Evolutionary conservation across 2,888 invertebrate species (phyloP).

Genomic region (Mythimna impura): DNA sequence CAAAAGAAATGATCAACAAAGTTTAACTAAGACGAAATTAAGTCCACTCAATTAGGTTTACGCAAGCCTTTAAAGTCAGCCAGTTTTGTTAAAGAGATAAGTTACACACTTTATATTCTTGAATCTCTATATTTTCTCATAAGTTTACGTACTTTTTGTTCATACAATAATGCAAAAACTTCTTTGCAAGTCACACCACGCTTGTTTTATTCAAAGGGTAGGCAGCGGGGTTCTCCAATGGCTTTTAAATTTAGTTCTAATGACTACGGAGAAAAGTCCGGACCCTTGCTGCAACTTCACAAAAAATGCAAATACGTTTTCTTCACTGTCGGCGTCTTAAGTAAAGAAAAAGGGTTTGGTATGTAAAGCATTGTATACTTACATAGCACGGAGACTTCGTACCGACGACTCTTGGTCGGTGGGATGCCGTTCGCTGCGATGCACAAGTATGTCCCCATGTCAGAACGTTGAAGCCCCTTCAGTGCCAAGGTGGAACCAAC

Average conservation of each 20-base stretch:
- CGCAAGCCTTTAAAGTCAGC: slow-evolving; percentile 64
- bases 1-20: slow-evolving; percentile 69
- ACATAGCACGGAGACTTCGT: slow-evolving; percentile 95
- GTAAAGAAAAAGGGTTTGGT: slow-evolving; percentile 4
- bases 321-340: neutral
- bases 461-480: slow-evolving; percentile 93
- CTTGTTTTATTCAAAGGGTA: slow-evolving; percentile 46
- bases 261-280: slow-evolving; percentile 16
- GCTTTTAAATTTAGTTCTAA: slow-evolving; percentile 44
- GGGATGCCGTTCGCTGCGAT: slow-evolving; percentile 96
- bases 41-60: slow-evolving; percentile 72
- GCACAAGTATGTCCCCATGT: slow-evolving; percentile 96
- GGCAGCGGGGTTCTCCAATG: slow-evolving; percentile 18
- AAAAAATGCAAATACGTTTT: slow-evolving; percentile 42
- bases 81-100: slow-evolving; percentile 70
- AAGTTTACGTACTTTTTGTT: slow-evolving; percentile 53
- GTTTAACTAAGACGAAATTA: slow-evolving; percentile 71
- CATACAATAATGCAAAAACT: slow-evolving; percentile 45
- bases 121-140: slow-evolving; percentile 64
- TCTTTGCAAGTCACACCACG: slow-evolving; percentile 33
- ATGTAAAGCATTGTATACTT: slow-evolving; percentile 84
- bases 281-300: slow-evolving; percentile 29
- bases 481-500: slow-evolving; percentile 93
- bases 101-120: slow-evolving; percentile 68
- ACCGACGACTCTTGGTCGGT: slow-evolving; percentile 95